Percentiles rank a stretch among this genome's conserved stretches.
Evolutionary conservation across 1,140 invertebrate genomes (phyloP).

Genomic region (Xylocopa sonorina): DNA sequence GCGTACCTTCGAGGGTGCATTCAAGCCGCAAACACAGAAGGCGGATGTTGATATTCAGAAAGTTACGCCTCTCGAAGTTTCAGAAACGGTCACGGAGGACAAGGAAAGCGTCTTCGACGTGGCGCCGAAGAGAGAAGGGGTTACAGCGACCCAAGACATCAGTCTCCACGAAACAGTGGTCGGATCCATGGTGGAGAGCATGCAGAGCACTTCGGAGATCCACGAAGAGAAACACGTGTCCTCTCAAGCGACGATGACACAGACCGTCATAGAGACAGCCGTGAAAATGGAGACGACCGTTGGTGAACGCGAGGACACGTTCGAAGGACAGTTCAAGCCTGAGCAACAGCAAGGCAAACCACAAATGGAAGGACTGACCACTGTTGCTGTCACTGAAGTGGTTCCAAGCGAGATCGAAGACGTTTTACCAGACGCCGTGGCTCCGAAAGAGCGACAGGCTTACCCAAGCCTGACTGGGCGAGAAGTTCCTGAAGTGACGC

Average conservation of each 20-base stretch:
- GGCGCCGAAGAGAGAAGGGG: constrained; percentile 50
- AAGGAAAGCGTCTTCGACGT: constrained; percentile 73
- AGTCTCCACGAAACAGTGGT: constrained; percentile 73
- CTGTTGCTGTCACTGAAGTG: constrained; percentile 71
- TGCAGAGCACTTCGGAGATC: constrained; percentile 72
- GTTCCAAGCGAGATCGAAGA: constrained; percentile 73
- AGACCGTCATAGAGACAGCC: constrained; percentile 79
- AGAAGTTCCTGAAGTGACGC: constrained; percentile 69
- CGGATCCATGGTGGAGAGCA: constrained; percentile 72
- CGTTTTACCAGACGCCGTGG: constrained; percentile 48
- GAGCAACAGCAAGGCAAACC: constrained; percentile 68
- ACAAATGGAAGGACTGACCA: constrained; percentile 67
- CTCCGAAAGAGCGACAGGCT: constrained; percentile 70
- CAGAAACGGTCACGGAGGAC: constrained; percentile 78
- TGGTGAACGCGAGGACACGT: constrained; percentile 71
- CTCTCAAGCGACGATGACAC: constrained; percentile 75
- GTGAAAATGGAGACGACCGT: constrained; percentile 75
- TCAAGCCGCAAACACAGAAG: constrained; percentile 72
- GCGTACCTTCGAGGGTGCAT: constrained; percentile 69
- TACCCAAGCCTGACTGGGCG: constrained; percentile 61
- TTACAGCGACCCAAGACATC: constrained; percentile 69
- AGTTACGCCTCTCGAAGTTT: constrained; percentile 77
- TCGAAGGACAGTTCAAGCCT: constrained; percentile 59
- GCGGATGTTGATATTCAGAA: constrained; percentile 76
- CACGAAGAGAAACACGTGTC: constrained; percentile 62